Evolutionary conservation across 2,888 invertebrate genomes (phyloP).

Genomic region (Sminthurinus aureus): DNA sequence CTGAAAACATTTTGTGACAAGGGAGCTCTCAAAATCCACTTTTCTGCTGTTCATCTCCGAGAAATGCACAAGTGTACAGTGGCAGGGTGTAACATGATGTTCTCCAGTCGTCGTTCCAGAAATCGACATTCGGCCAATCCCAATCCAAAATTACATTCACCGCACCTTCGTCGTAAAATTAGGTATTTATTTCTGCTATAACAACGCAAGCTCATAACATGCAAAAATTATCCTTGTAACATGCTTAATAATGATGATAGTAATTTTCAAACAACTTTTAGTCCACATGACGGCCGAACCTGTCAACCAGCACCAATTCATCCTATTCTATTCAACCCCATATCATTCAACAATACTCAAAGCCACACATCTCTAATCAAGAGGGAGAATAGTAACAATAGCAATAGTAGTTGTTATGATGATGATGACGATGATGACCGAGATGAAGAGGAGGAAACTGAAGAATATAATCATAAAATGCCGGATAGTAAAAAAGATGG

Average conservation of each 20-base stretch:
- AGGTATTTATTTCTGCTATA: too few relatives aligned
- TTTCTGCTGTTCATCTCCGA: conserved; percentile 96
- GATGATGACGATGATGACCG: conserved; percentile 34
- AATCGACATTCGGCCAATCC: conserved; percentile 98
- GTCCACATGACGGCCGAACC: conserved; percentile 91
- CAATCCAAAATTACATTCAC: conserved; percentile 96
- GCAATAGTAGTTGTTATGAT: conserved; percentile 29
- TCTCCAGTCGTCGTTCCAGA: conserved; percentile 92
- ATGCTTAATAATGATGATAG: too few relatives aligned
- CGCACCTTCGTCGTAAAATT: conserved; percentile 90
- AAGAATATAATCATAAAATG: conserved; percentile 33
- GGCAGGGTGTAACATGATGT: conserved; percentile 99
- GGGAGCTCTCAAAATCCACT: conserved; percentile 98
- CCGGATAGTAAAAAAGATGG: conserved; percentile 51
- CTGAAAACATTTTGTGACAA: conserved; percentile 99
- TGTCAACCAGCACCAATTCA: conserved; percentile 71
- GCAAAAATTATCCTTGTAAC: too few relatives aligned
- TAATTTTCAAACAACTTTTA: conserved; percentile 61
- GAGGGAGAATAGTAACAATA: conserved; percentile 19
- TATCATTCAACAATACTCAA: conserved; percentile 63
- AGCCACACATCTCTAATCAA: conserved; percentile 28
- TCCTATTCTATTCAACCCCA: conserved; percentile 49
- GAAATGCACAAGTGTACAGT: conserved; percentile 99
- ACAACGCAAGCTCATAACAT: too few relatives aligned
- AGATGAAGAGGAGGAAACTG: conserved; percentile 35